phyloP scores from a whole-genome alignment of 2,888 invertebrate genomes.

The Adineta ricciae region DNA sequence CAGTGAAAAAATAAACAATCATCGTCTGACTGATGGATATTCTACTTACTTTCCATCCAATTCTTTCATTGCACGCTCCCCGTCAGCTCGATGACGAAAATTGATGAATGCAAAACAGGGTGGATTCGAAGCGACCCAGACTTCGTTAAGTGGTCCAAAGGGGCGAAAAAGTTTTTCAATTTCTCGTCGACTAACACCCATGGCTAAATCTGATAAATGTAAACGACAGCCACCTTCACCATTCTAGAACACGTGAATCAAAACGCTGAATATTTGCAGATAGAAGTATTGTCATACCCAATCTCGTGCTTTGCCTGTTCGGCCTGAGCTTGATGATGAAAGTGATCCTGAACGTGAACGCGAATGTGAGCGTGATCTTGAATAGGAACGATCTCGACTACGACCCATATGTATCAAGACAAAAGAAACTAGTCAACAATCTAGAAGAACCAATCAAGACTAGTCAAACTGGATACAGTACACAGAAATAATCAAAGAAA shows the following conservation, averaged over 20 bases:
- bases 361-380: not conserved
- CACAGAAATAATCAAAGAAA: not conserved
- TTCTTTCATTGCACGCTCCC: not conserved
- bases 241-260: not conserved
- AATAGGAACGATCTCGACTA: not conserved
- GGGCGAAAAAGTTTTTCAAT: not conserved
- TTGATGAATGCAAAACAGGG: conserved; percentile 11
- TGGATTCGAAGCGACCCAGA: conserved; percentile 12
- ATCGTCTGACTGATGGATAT: not conserved
- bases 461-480: not conserved
- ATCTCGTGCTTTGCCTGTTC: not conserved
- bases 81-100: not conserved
- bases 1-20: not conserved
- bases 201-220: not conserved
- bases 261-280: too few relatives aligned
- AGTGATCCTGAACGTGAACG: not conserved
- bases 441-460: not conserved
- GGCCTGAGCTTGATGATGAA: not conserved
- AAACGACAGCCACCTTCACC: not conserved
- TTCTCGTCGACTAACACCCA: not conserved
- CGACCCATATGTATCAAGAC: not conserved
- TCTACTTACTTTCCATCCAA: not conserved
- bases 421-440: not conserved
- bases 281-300: not conserved
- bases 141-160: not conserved